Evolutionary conservation across 2,888 invertebrate species (phyloP).

Genomic region (Elysia crispata): DNA sequence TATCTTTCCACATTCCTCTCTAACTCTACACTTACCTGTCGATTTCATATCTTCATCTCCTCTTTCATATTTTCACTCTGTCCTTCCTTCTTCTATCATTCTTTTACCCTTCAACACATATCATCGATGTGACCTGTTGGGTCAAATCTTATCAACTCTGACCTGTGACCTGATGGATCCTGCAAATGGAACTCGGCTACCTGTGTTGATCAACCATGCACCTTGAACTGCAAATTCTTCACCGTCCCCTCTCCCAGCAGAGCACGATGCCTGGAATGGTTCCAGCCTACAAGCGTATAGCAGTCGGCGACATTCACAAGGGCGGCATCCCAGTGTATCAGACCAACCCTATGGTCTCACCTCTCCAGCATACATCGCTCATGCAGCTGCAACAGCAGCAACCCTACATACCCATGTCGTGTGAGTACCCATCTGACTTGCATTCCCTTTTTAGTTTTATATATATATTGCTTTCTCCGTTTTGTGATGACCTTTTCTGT

Average conservation of each 20-base stretch:
- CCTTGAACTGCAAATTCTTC: too few species aligned
- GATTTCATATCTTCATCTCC: not conserved
- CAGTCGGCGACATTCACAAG: conserved; percentile 81
- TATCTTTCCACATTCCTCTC: not conserved
- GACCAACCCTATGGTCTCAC: conserved; percentile 58
- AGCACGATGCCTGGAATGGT: conserved; percentile 47
- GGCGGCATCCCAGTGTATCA: conserved; percentile 95
- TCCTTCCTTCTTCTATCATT: too few species aligned
- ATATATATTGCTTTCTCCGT: too few species aligned
- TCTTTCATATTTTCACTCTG: not conserved
- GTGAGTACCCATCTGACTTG: conserved; percentile 29
- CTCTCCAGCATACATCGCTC: conserved; percentile 47
- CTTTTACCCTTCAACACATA: not conserved
- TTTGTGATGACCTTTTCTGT: too few species aligned
- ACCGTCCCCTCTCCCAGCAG: not conserved
- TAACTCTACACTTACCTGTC: not conserved
- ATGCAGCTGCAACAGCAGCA: conserved; percentile 48
- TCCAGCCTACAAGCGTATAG: conserved; percentile 94
- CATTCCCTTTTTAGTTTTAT: too few species aligned
- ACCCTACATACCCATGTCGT: conserved; percentile 48
- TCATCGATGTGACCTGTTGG: not conserved
- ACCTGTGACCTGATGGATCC: not conserved
- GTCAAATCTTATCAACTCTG: not conserved
- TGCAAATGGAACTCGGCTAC: not conserved
- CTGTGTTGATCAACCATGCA: too few species aligned